phyloP scores from a whole-genome alignment of 2,113 vertebrate species.

The Istiophorus platypterus region DNA sequence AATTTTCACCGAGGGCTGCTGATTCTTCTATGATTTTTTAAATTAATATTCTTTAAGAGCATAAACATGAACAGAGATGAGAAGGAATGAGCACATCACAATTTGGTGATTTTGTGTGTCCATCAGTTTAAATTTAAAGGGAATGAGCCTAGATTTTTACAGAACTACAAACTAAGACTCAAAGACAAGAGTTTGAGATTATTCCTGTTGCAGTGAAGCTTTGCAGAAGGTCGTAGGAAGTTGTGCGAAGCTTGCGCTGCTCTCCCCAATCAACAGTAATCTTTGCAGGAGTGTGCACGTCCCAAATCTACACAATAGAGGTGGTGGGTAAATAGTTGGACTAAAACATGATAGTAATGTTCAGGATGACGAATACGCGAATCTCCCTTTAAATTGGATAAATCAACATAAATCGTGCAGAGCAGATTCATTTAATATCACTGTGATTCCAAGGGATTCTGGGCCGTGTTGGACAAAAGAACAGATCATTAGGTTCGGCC shows the following conservation, averaged over 20 bases:
- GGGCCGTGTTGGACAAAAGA: constrained; percentile 41
- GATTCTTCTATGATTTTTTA: background rate
- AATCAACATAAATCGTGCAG: constrained; percentile 9
- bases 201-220: background rate
- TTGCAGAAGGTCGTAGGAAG: background rate
- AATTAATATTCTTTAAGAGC: constrained; percentile 16
- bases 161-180: background rate
- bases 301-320: background rate
- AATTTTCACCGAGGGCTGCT: constrained; percentile 13
- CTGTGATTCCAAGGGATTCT: constrained; percentile 31
- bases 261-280: background rate
- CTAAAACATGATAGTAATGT: background rate
- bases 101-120: background rate
- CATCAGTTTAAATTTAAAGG: background rate
- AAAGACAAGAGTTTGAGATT: background rate
- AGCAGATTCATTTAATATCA: constrained; percentile 25
- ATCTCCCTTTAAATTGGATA: background rate
- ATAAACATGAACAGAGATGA: background rate
- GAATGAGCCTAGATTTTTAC: background rate
- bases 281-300: background rate
- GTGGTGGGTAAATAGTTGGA: background rate
- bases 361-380: constrained; percentile 7
- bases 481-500: constrained; percentile 57
- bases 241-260: background rate
- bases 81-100: background rate